Base-by-base conservation (phyloP, 2,888 invertebrate genomes). In the Julus scandinavius region DNA sequence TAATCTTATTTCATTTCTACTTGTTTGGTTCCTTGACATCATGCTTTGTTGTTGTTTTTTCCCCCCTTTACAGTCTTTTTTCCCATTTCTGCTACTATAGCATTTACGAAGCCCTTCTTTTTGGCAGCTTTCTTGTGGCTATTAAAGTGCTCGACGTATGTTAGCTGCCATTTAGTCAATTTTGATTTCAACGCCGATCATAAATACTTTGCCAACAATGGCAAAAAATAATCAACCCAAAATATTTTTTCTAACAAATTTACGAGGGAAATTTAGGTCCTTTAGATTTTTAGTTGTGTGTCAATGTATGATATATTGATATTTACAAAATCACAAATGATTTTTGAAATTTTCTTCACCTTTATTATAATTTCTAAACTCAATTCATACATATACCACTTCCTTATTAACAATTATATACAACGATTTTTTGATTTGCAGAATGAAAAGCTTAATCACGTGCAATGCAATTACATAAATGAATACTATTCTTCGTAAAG, bases 1-100 rank as follows among this genome's bases (percentile, higher is more conserved):
- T 63, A 63, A 63, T 54, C 54, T 54, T 6, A 63, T 63, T 63
- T 63, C n/a, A 63, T 63, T 63, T 63, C 63, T 63, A n/a, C n/a
- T n/a, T 63, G 5, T 63, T 29, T 54, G 54, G 54, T 54, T 54
- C 9, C 54, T 54, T 54, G 15, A 13, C 15, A 54, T 54, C 54
- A 15, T 13, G 15, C 54, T 15, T 13, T 54, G 2, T 13, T 50
- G 29, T 29, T 29, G 29, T 45, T 5, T 45, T 45, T 45, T 45
- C 6, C 41, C 41, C 54, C 4, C n/a, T 58, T n/a, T 58, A n/a
- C n/a, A 58, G 4, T 63, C 63, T n/a, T n/a, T 45, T 63, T 63
- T n/a, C 3, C 17, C 9, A 54, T 54, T 13, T 15, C 54, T 15
- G 54, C 17, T 54, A 15, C 54, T 54, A 15, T 17, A 15, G 13